A percentile compares a stretch with the other conserved stretches of the same genome.
Evolutionary conservation across 2,113 vertebrate genomes (phyloP).

Genomic region (Gobiocypris rarus): DNA sequence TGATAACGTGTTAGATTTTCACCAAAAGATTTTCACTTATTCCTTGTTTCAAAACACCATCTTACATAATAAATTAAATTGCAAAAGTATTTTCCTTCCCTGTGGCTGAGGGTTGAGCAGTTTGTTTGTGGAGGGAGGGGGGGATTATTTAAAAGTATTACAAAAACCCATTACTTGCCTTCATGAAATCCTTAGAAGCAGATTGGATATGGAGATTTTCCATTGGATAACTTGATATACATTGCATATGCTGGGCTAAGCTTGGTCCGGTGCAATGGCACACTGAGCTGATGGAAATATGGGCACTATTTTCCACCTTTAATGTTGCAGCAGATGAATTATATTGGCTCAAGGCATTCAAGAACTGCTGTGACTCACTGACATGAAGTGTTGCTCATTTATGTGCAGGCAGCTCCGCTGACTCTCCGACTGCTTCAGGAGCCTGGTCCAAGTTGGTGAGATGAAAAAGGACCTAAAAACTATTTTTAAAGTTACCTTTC

Average conservation of each 20-base stretch:
- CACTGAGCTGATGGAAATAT: background rate
- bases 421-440: slow-evolving; percentile 15
- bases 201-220: slow-evolving; percentile 38
- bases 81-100: slow-evolving; percentile 5
- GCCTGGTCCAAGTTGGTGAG: background rate
- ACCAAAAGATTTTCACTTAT: background rate
- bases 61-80: slow-evolving; percentile 4
- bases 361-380: slow-evolving; percentile 31
- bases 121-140: background rate
- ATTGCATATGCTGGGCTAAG: background rate
- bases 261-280: slow-evolving; percentile 3
- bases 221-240: slow-evolving; percentile 16
- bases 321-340: slow-evolving; percentile 31
- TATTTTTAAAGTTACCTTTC: background rate
- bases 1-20: background rate
- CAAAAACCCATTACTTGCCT: slow-evolving; percentile 15
- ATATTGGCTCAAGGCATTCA: slow-evolving; percentile 21
- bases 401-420: slow-evolving; percentile 13
- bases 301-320: slow-evolving; percentile 12
- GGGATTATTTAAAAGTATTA: slow-evolving; percentile 26
- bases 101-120: background rate
- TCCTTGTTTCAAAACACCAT: slow-evolving; percentile 1
- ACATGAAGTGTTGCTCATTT: slow-evolving; percentile 41
- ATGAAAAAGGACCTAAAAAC: background rate
- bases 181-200: slow-evolving; percentile 35